Base-by-base conservation (phyloP, 2,113 vertebrate genomes). In the Alethe diademata region DNA sequence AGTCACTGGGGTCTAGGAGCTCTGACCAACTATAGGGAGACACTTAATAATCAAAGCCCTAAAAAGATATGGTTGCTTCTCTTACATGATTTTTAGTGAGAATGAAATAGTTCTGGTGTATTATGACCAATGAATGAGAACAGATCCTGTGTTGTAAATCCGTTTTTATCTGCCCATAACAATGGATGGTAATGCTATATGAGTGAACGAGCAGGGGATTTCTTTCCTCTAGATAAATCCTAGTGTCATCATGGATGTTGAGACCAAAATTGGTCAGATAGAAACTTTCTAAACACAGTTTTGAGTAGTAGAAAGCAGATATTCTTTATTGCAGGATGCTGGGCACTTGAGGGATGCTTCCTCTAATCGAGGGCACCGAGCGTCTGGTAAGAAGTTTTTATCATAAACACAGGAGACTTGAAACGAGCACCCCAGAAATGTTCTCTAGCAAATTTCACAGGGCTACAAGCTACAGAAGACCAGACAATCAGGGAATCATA, bases 291-390 rank as follows among this genome's bases (percentile, higher is more conserved):
- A 20, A 51, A 23, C 25, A 12, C 11, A 36, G 31, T 67, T 67
- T 58, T 36, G 22, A 36, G 36, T 13, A 14, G 28, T 2, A 35
- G 14, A 36, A 86, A 43, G 26, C 11, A 76, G 43, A 20, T 11
- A 14, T 51, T 67, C 17, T 33, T 67, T 43, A 36, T 36, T 67
- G 26, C 8, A 67, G 26, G 0, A 0, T 26, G 20, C 31, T 58
- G 43, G 20, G 36, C 31, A 42, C 31, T 66, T 0, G 0, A 20
- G 38, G 17, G 17, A 8, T 6, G 2, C 7, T 35, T 75, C 24
- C 43, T 50, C 25, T 58, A 31, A 75, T 50, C 0, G 3, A 74
- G 50, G 0, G 0, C 0, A 1, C 14, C 0, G 1, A 40, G 24
- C 0, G 0, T 42, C 13, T 0, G 0, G 10, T 35, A 11, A 56